phyloP scores from a whole-genome alignment of 2,888 invertebrate genomes.

The Sisyra terminalis region DNA sequence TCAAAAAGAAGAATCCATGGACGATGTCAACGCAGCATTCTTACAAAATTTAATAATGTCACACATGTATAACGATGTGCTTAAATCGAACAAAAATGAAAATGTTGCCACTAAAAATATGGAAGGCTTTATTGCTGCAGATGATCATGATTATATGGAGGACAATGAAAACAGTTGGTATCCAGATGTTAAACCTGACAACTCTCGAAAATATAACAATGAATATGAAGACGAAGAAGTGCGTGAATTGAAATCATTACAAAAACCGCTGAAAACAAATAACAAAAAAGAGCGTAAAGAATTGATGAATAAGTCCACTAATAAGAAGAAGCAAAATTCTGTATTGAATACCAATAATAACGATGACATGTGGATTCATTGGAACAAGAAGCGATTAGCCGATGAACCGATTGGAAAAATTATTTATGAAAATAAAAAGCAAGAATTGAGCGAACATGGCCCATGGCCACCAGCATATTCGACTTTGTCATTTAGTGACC shows the following conservation, averaged over 20 bases:
- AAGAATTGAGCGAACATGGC: slow-evolving; percentile 13
- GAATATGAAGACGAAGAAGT: slow-evolving; percentile 44
- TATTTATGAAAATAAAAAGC: slow-evolving; percentile 12
- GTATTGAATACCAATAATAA: slow-evolving; percentile 25
- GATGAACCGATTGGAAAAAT: slow-evolving; percentile 7
- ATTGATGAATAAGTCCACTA: too few relatives aligned
- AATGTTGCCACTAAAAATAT: slow-evolving; percentile 2
- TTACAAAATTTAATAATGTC: slow-evolving; percentile 48
- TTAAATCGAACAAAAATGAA: slow-evolving; percentile 14
- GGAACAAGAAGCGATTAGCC: slow-evolving; percentile 28
- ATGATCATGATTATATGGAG: slow-evolving; percentile 9
- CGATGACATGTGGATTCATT: slow-evolving; percentile 18
- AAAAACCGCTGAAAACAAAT: slow-evolving; percentile 28
- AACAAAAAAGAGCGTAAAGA: background rate
- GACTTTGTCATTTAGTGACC: slow-evolving; percentile 15
- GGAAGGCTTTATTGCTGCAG: slow-evolving; percentile 7
- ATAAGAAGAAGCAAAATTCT: slow-evolving; percentile 15
- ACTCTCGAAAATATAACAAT: slow-evolving; percentile 14
- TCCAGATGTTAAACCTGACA: slow-evolving; percentile 11
- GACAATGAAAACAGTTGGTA: slow-evolving; percentile 3
- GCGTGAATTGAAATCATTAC: slow-evolving; percentile 42
- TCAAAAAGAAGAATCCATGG: slow-evolving; percentile 18
- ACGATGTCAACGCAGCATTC: slow-evolving; percentile 40
- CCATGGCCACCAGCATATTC: slow-evolving; percentile 11
- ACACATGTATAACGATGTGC: slow-evolving; percentile 42